phyloP scores from a whole-genome alignment of 1,140 invertebrate species.

The Dinoponera quadriceps region DNA sequence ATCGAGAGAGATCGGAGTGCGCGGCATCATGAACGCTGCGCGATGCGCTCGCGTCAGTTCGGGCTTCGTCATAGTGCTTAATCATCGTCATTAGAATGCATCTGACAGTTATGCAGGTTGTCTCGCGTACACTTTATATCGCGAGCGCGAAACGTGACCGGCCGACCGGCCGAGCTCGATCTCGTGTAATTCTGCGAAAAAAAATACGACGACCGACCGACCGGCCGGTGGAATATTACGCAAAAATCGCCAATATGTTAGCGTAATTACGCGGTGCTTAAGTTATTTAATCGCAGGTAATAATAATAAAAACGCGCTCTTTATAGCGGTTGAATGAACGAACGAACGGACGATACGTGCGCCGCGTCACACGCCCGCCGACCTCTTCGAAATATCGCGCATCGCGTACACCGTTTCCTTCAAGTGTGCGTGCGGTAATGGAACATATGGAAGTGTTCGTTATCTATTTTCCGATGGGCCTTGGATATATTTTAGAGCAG shows the following conservation, averaged over 20 bases:
- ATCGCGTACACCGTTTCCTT: conserved; percentile 23
- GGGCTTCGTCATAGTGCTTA: background rate
- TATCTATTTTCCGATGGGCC: no score
- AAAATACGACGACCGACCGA: conserved; percentile 16
- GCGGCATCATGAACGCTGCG: background rate
- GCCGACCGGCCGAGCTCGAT: background rate
- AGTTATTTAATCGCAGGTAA: conserved; percentile 66
- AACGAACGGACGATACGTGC: no score
- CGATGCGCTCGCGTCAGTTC: conserved; percentile 12
- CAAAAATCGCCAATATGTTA: conserved; percentile 60
- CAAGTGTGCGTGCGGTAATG: background rate
- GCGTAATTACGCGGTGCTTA: conserved; percentile 55
- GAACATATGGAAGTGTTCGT: no score
- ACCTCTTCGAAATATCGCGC: conserved; percentile 37
- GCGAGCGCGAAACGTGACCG: background rate
- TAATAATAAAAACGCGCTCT: conserved; percentile 61
- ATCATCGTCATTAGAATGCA: conserved; percentile 33
- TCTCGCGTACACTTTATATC: conserved; percentile 34
- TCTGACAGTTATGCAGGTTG: conserved; percentile 41
- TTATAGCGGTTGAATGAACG: conserved; percentile 41
- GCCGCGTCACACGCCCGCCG: conserved; percentile 8
- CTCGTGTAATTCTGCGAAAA: conserved; percentile 24
- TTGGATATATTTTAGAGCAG: no score
- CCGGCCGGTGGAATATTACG: conserved; percentile 19
- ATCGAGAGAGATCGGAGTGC: background rate